Conservation (phyloP, 2,113 vertebrate species). For the Merops nubicus region DNA sequence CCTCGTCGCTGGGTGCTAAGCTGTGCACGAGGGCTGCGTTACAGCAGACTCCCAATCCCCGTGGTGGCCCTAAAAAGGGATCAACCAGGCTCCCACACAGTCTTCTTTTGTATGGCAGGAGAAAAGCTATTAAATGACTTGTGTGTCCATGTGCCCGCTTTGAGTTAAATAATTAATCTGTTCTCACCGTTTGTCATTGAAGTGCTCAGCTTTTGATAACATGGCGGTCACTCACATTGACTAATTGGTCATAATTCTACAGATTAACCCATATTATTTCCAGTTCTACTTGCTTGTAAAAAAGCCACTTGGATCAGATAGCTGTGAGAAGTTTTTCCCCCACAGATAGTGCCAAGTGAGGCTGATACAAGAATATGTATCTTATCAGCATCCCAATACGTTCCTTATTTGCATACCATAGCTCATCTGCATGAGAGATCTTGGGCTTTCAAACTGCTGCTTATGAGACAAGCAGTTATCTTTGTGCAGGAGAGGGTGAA, state of each 20-base stretch:
- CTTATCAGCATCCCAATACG: not conserved
- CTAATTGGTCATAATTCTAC: not conserved
- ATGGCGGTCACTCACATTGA: not conserved
- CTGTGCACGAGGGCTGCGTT: not conserved
- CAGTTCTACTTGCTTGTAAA: not conserved
- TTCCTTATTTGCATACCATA: not conserved
- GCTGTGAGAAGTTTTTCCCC: not conserved
- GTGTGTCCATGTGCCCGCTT: not conserved
- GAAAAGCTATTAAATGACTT: not conserved
- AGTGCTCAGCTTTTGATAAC: not conserved
- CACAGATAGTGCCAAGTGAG: fast-evolving
- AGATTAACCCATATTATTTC: not conserved
- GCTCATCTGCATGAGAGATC: not conserved
- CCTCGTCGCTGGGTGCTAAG: not conserved
- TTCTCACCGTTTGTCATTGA: not conserved
- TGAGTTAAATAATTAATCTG: not conserved
- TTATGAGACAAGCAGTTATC: not conserved
- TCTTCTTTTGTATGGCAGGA: not conserved
- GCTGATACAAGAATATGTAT: not conserved
- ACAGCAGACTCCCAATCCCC: not conserved
- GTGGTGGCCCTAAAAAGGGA: no score
- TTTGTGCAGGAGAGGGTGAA: not conserved
- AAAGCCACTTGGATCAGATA: not conserved
- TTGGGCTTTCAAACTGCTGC: not conserved
- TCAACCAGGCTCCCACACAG: not conserved